Conservation (phyloP, 2,797 vertebrate genomes). For the Falco biarmicus region DNA sequence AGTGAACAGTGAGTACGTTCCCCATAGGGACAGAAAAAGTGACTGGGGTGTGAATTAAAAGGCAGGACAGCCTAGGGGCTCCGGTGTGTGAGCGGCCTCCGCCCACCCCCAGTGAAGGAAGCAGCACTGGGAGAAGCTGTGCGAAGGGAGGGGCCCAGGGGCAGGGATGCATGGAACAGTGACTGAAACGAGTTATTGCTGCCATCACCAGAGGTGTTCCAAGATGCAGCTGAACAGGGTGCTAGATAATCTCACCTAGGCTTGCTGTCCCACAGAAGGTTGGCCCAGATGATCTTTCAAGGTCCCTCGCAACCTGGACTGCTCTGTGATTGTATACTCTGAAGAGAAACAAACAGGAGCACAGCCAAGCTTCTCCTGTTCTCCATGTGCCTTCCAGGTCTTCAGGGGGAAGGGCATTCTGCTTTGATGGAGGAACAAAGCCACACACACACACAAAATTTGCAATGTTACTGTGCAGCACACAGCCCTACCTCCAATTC, state of each 20-base stretch:
- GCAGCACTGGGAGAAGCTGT: not conserved
- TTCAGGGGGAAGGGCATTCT: not conserved
- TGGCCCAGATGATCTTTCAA: not conserved
- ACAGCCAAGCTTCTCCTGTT: no score
- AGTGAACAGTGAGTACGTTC: not conserved
- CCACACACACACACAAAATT: not conserved
- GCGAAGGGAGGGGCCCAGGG: not conserved
- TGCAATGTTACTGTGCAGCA: not conserved
- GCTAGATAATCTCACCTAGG: not conserved
- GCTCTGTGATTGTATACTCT: not conserved
- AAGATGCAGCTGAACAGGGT: accelerated
- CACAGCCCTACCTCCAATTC: not conserved
- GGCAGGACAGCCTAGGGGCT: not conserved
- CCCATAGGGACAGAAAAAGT: not conserved
- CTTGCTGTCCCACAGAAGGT: not conserved
- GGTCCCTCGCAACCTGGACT: not conserved
- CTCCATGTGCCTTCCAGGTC: not conserved
- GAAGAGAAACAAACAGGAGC: not conserved
- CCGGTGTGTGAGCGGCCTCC: not conserved
- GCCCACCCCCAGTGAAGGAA: not conserved
- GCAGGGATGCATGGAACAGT: not conserved
- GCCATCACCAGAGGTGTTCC: not conserved
- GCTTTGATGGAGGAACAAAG: not conserved
- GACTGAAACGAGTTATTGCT: accelerated
- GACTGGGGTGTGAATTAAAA: not conserved